These are phyloP conservation scores for Euzophera pinguis DNA, from an alignment of 2,888 invertebrate genomes.

Conservation along the genomic window DNA sequence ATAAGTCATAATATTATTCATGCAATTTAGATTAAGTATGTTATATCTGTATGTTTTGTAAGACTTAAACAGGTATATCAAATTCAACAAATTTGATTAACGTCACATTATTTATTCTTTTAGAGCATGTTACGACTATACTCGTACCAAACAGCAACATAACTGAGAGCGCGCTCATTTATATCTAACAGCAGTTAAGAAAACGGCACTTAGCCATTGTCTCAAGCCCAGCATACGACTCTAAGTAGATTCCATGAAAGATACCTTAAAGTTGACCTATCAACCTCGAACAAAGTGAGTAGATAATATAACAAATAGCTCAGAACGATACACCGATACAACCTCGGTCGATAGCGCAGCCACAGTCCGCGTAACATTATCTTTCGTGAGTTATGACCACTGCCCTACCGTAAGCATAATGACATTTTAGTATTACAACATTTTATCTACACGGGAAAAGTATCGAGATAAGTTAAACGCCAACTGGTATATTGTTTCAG, in stretches of 20 bases:
- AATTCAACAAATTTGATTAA: too few species aligned
- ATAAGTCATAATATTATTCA: too few species aligned
- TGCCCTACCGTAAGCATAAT: constrained; percentile 65
- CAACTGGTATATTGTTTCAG: constrained; percentile 77
- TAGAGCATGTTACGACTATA: neutral
- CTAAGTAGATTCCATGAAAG: constrained; percentile 41
- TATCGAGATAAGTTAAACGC: constrained; percentile 75
- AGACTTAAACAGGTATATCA: too few species aligned
- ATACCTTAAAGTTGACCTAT: constrained; percentile 67
- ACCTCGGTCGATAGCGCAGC: constrained; percentile 57
- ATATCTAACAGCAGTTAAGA: constrained; percentile 14
- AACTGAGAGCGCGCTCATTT: constrained; percentile 2
- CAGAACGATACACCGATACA: constrained; percentile 63
- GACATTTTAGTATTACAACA: constrained; percentile 78
- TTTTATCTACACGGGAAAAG: constrained; percentile 75
- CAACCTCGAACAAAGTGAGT: constrained; percentile 67
- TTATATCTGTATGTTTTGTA: too few species aligned
- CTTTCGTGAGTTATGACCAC: constrained; percentile 60
- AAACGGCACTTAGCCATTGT: constrained; percentile 15
- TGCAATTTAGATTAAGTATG: too few species aligned
- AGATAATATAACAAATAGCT: constrained; percentile 75
- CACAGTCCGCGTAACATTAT: constrained; percentile 67
- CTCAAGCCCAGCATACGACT: constrained; percentile 18
- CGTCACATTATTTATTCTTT: too few species aligned
- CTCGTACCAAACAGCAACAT: neutral